These are phyloP conservation scores for Poecilia wingei DNA, from an alignment of 2,797 vertebrate genomes.

Conservation along the genomic window DNA sequence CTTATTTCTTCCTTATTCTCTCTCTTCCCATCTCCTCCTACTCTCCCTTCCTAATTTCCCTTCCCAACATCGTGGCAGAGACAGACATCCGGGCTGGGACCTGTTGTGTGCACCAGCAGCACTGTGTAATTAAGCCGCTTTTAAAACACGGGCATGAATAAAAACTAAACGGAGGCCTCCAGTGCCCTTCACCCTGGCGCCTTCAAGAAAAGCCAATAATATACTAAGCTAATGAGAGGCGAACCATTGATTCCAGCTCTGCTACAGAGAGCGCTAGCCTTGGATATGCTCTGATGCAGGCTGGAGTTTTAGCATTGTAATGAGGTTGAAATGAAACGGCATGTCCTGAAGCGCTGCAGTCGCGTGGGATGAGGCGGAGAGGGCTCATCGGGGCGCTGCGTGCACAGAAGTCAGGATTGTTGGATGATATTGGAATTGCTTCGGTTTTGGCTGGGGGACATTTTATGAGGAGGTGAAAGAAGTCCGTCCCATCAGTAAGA, in stretches of 20 bases:
- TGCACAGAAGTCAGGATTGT: conserved; percentile 51
- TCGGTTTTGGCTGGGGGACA: conserved; percentile 62
- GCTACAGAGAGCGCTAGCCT: conserved; percentile 60
- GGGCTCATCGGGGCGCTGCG: conserved; percentile 54
- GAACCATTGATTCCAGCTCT: conserved; percentile 71
- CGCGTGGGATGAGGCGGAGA: conserved; percentile 67
- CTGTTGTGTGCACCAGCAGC: conserved; percentile 70
- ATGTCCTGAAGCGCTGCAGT: conserved; percentile 71
- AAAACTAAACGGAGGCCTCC: conserved; percentile 74
- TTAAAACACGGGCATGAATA: conserved; percentile 74
- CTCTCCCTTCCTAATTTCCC: conserved; percentile 54
- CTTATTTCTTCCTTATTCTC: conserved; percentile 11
- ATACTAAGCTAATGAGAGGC: conserved; percentile 78
- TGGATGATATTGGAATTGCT: conserved; percentile 54
- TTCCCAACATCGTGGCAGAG: conserved; percentile 55
- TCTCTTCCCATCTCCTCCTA: conserved; percentile 36
- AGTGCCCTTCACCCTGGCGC: conserved; percentile 70
- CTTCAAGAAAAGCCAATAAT: conserved; percentile 77
- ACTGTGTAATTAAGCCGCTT: conserved; percentile 75
- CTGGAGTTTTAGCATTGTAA: conserved; percentile 73
- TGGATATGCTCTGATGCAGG: conserved; percentile 67
- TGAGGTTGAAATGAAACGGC: conserved; percentile 76
- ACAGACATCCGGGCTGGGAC: conserved; percentile 63
- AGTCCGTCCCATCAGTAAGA: conserved; percentile 60
- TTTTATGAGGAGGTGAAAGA: conserved; percentile 54